These are phyloP conservation scores for Trichogramma dendrolimi DNA, from an alignment of 2,888 invertebrate species.

Conservation along the genomic window DNA sequence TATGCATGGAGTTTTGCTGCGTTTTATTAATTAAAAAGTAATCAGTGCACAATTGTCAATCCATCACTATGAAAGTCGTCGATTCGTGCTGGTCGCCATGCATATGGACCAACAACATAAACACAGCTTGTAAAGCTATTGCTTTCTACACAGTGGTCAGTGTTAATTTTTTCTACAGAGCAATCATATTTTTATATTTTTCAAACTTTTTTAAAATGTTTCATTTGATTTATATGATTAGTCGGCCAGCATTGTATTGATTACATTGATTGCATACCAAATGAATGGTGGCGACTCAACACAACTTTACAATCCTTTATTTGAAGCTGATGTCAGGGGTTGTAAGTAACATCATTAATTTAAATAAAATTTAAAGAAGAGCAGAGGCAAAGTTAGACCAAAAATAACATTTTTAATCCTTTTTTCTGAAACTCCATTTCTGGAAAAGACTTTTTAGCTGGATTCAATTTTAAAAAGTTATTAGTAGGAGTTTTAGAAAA, in stretches of 20 bases:
- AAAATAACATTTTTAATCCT: too few relatives aligned
- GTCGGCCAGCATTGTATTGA: slow-evolving; percentile 70
- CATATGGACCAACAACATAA: slow-evolving; percentile 77
- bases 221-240: slow-evolving; percentile 38
- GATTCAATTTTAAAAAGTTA: neutral
- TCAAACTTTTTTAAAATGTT: neutral
- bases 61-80: slow-evolving; percentile 63
- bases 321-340: slow-evolving; percentile 77
- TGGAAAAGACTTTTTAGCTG: too few relatives aligned
- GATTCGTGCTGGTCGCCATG: slow-evolving; percentile 85
- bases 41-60: neutral
- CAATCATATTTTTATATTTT: neutral
- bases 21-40: slow-evolving; percentile 1
- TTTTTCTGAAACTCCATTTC: too few relatives aligned
- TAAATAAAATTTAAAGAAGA: neutral
- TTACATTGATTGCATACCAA: slow-evolving; percentile 72
- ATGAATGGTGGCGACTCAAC: slow-evolving; percentile 84
- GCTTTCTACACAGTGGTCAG: slow-evolving; percentile 71
- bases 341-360: slow-evolving; percentile 57
- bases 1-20: neutral
- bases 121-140: slow-evolving; percentile 72
- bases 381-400: too few relatives aligned
- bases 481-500: neutral
- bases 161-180: slow-evolving; percentile 1
- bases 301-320: slow-evolving; percentile 82